phyloP scores from a whole-genome alignment of 2,888 invertebrate species.

The Cheiracanthium punctorium region DNA sequence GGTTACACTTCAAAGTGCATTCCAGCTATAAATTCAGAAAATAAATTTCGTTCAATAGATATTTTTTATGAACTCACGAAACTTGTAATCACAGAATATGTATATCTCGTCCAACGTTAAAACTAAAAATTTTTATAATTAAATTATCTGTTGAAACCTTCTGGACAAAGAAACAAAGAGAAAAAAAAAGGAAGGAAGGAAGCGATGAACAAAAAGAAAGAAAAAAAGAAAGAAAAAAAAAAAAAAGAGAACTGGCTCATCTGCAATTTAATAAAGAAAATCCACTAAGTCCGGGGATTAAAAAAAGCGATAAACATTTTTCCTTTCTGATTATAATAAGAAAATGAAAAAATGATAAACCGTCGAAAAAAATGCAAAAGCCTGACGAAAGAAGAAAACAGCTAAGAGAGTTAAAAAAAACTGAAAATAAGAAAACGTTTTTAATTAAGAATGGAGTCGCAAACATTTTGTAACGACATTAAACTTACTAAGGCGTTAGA shows the following conservation, averaged over 20 bases:
- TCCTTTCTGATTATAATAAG: slow-evolving; percentile 70
- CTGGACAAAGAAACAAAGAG: slow-evolving; percentile 5
- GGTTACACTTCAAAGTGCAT: too few relatives aligned
- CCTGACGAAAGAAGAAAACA: slow-evolving; percentile 63
- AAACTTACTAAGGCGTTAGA: slow-evolving; percentile 65
- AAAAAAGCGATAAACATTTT: slow-evolving; percentile 70
- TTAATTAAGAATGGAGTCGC: slow-evolving; percentile 70
- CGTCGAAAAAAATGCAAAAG: slow-evolving; percentile 36
- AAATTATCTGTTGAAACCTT: slow-evolving; percentile 68
- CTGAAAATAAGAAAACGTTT: slow-evolving; percentile 68
- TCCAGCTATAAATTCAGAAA: too few relatives aligned
- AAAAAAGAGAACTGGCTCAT: slow-evolving; percentile 58
- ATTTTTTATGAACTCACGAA: too few relatives aligned
- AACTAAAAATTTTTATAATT: slow-evolving; percentile 68
- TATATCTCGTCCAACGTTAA: slow-evolving; percentile 37
- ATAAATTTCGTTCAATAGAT: too few relatives aligned
- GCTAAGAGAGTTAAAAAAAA: slow-evolving; percentile 43
- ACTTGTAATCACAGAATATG: slow-evolving; percentile 50
- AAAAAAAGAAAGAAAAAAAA: slow-evolving; percentile 56
- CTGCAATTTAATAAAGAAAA: slow-evolving; percentile 69
- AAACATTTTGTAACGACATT: slow-evolving; percentile 70
- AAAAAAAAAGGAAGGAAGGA: neutral
- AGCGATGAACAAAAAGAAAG: slow-evolving; percentile 21
- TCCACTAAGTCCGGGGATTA: slow-evolving; percentile 66
- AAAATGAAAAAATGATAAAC: slow-evolving; percentile 68